phyloP scores from a whole-genome alignment of 2,113 vertebrate species.

The Callithrix jacchus region DNA sequence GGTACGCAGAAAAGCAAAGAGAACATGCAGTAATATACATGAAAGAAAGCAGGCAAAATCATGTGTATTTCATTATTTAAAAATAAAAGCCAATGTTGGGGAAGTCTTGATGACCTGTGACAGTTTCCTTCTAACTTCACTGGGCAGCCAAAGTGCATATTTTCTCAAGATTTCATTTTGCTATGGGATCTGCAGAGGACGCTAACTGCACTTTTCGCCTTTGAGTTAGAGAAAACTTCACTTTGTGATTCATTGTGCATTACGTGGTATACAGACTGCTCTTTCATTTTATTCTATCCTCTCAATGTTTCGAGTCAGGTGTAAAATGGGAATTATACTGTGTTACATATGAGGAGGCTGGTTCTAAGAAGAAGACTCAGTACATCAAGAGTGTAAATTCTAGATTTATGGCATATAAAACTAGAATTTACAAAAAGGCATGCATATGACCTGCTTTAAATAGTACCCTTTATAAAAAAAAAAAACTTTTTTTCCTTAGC shows the following conservation, averaged over 20 bases:
- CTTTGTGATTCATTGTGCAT: background rate
- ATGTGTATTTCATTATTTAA: background rate
- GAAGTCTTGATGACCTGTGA: no score
- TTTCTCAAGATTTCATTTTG: background rate
- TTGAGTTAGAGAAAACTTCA: background rate
- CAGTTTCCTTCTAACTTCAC: no score
- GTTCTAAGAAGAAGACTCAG: background rate
- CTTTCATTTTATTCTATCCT: slow-evolving; percentile 24
- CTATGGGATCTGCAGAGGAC: background rate
- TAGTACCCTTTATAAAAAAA: background rate
- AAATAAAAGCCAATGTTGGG: background rate
- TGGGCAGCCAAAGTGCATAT: background rate
- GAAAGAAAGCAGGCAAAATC: background rate
- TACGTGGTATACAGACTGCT: background rate
- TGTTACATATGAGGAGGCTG: background rate
- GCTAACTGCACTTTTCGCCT: background rate
- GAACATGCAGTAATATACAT: background rate
- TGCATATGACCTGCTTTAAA: background rate
- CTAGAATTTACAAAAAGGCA: background rate
- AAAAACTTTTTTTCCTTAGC: background rate
- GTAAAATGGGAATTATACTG: background rate
- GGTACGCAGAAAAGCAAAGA: background rate
- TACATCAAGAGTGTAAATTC: slow-evolving; percentile 1
- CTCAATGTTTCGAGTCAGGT: background rate
- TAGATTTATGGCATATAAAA: background rate